Evolutionary conservation across 2,888 invertebrate species (phyloP), one percentile per base, ranked within the genome.

Genomic region (Chelonus formosanus): DNA sequence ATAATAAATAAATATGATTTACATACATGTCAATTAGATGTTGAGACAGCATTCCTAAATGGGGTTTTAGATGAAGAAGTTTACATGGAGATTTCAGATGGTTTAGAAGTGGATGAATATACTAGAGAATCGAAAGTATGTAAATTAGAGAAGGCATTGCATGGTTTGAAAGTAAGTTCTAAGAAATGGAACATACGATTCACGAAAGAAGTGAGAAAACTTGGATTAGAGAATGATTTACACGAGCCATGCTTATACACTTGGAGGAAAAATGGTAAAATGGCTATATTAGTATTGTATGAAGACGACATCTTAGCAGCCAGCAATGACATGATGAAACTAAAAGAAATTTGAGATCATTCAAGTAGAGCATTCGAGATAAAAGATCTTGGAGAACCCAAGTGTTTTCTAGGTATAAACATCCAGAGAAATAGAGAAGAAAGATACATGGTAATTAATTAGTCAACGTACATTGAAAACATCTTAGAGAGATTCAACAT

Each of bases 221-320:
- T 71, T n/a, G 71, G 69, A 10, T 52, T 71, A 10, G 70, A 70
- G 44, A 73, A 71, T 55, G 68, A 70, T 44, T 31, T 68, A 56
- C 63, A 69, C 43, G 71, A 73, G 20, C 72, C 71, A 35, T 71
- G 70, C 53, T 57, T 73, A 8, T 74, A 71, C 32, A 70, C 71
- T 31, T 75, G 71, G 71, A 69, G 66, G 54, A 62, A 69, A 65
- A 45, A 67, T 3, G 65, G 65, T 5, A 71, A 70, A 57, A 31
- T 71, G 10, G 65, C 64, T 5, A 43, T 72, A 10, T 4, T 71
- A 7, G 8, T 73, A 20, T 34, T 73, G 31, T 73, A 74, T 67
- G 71, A 73, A 63, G 69, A 74, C 36, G 69, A 72, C 31, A 69
- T 74, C 52, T 47, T 74, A 47, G 47, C 71, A 5, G 71, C 71